phyloP scores from a whole-genome alignment of 2,888 invertebrate species.

The Tanytarsus gracilentus region DNA sequence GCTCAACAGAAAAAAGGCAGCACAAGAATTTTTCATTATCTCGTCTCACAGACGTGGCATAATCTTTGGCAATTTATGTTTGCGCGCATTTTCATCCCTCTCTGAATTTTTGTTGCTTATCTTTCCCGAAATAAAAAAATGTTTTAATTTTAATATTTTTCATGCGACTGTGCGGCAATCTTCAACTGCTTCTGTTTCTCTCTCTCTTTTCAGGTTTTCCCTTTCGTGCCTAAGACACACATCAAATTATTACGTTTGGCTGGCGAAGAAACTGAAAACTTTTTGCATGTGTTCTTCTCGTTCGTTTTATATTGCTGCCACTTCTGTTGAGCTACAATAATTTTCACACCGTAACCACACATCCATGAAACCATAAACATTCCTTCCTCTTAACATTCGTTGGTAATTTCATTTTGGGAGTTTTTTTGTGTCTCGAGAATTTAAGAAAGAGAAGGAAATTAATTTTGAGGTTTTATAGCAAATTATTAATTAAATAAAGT shows the following conservation, averaged over 20 bases:
- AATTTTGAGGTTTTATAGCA: too few relatives aligned
- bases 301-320: not conserved
- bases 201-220: conserved; percentile 3
- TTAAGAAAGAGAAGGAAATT: too few relatives aligned
- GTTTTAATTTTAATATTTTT: not conserved
- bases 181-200: conserved; percentile 1
- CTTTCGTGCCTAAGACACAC: not conserved
- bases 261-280: not conserved
- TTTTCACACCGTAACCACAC: conserved; percentile 27
- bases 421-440: too few relatives aligned
- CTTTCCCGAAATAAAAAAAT: not conserved
- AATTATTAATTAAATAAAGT: too few relatives aligned
- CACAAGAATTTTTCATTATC: conserved; percentile 14
- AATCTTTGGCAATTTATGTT: not conserved
- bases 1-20: not conserved
- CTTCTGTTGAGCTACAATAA: not conserved
- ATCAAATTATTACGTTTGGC: not conserved
- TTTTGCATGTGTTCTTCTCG: not conserved
- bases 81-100: not conserved
- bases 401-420: not conserved
- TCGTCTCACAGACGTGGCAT: not conserved
- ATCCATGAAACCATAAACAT: conserved; percentile 21
- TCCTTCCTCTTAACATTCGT: not conserved
- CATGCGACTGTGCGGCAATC: not conserved
- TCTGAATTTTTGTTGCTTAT: not conserved